Evolutionary conservation across 2,888 invertebrate genomes (phyloP), one percentile per base, ranked within the genome.

Genomic region (Ochropleura plecta): DNA sequence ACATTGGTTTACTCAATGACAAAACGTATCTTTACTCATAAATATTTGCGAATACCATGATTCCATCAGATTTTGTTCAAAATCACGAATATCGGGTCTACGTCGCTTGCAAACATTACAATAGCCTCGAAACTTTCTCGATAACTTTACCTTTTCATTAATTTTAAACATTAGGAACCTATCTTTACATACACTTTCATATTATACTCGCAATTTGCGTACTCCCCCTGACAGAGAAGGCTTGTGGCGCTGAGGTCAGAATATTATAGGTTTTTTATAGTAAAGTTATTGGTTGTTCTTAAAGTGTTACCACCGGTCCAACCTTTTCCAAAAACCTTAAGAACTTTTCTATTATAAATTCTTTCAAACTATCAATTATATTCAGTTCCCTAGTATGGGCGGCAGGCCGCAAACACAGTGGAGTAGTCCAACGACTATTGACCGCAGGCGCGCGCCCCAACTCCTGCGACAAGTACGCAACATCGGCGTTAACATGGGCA

Each of bases 401-500:
- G 0, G 98, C 99, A 4, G 99, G 99, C 0, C 97, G 99, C 76
- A 99, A 99, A 16, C 98, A 99, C 94, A 97, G 97, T 66, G 98
- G 98, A 81, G 98, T 99, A 80, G 99, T 99, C 12, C 97, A 97
- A 90, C 97, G 98, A 82, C 97, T 99, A 76, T 97, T 99, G 71
- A 97, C 97, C 72, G 98, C 98, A 84, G 99, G 99, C 71, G 99
- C 99, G 74, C 99, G 99, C 92, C 98, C 99, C 10, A 99, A 99
- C 96, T 98, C 99, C 40, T 99, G 99, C 73, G 99, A 99, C 94
- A 99, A 98, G 97, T 99, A 99, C 95, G 99, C 99, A 48, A 99
- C 99, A 14, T 99, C 99, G 0, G 99, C 99, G 9, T 95, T 99
- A 57, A 98, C 99, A 59, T 99, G 99, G 99, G 99, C 99, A 7